phyloP scores from a whole-genome alignment of 1,140 invertebrate species.

The Sarcophaga peregrina region DNA sequence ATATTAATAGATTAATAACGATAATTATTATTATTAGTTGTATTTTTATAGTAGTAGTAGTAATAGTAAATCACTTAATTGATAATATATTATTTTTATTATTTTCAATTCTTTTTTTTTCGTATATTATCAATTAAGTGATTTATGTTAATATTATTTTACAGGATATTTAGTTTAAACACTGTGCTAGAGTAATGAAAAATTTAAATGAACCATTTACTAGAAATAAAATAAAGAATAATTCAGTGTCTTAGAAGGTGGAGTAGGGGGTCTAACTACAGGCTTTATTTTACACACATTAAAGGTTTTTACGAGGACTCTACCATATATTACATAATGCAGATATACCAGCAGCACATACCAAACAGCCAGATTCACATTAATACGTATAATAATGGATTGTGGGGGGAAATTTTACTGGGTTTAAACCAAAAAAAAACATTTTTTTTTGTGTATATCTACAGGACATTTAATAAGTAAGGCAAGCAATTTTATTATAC shows the following conservation, averaged over 20 bases:
- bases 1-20: background rate
- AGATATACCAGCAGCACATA: no score
- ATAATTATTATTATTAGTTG: background rate
- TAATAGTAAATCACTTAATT: slow-evolving; percentile 9
- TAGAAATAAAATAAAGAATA: slow-evolving; percentile 15
- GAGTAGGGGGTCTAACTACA: slow-evolving; percentile 20
- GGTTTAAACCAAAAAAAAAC: no score
- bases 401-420: no score
- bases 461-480: no score
- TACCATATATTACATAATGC: no score
- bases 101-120: background rate
- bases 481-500: no score
- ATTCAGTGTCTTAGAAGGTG: background rate
- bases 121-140: slow-evolving; percentile 30
- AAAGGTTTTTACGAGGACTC: no score
- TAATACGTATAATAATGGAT: no score
- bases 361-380: no score
- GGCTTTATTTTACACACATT: background rate
- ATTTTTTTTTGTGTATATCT: no score
- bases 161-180: slow-evolving; percentile 23
- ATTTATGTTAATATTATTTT: background rate
- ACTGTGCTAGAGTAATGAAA: slow-evolving; percentile 40
- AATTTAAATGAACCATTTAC: slow-evolving; percentile 40
- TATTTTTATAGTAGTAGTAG: background rate
- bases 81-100: slow-evolving; percentile 10